Evolutionary conservation across 92 coral and sea anemone species (phyloP), one percentile per base, ranked within the genome.

Genomic region (Umimayanthus kanabou): DNA sequence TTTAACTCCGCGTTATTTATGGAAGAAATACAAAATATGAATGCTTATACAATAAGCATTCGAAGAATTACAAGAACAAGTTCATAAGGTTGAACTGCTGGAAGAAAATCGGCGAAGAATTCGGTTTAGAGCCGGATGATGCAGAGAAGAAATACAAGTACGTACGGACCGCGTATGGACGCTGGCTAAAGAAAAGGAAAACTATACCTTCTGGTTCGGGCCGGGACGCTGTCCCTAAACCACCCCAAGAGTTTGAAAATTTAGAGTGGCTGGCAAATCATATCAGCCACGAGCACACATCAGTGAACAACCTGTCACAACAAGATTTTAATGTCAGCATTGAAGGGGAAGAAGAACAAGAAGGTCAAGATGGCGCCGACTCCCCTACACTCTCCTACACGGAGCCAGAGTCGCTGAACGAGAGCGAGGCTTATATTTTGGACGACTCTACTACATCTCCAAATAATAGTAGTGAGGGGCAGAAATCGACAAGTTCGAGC

Each of bases 201-300:
- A 61, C 67, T 61, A 9, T 61, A 61, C 67, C 67, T 61, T 61
- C 67, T 61, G 67, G 67, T 61, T 61, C 67, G 8, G 67, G 67
- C 67, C 67, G 67, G 67, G 67, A 61, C 67, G 7, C 67, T 61
- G 67, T 61, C 8, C 67, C 67, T 61, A 79, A 77, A 77, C 57
- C 57, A 55, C 53, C 57, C 55, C 3, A 5, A 4, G 82, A 77
- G 82, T 77, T 77, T 77, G 45, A 77, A 55, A 29, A 39, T 57
- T 55, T 77, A 25, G 82, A 77, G 9, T 77, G 82, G 82, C 82
- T 77, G 55, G 45, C 82, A 77, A 77, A 77, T 55, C 82, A 77
- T 25, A 77, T 77, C 82, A 28, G n/a, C 4, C 82, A 77, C 82
- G 33, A 30, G 26, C 82, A 77, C 45, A 77, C 11, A 55, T 77